Evolutionary conservation across 1,140 invertebrate species (phyloP).

Genomic region (Cyrtorhinus lividipennis): DNA sequence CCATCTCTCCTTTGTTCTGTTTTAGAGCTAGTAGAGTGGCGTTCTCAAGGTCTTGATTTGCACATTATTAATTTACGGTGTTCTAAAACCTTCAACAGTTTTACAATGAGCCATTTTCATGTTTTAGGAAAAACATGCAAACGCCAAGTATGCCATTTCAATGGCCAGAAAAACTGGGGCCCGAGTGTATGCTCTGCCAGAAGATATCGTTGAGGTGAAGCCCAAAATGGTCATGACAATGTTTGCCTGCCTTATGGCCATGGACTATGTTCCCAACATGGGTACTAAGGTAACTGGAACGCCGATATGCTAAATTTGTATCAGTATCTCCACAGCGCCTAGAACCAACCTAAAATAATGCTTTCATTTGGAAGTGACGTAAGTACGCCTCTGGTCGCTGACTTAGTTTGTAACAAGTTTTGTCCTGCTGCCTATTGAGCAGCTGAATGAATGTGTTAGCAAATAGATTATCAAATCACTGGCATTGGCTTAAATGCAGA

Average conservation of each 20-base stretch:
- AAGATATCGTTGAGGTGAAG: constrained; percentile 97
- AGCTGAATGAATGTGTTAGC: background rate
- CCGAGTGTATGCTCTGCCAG: constrained; percentile 93
- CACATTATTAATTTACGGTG: too few relatives aligned
- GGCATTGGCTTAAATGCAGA: too few relatives aligned
- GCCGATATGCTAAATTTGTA: background rate
- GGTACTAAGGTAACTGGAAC: constrained; percentile 31
- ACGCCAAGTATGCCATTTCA: constrained; percentile 97
- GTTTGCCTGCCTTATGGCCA: constrained; percentile 96
- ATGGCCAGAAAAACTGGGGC: constrained; percentile 95
- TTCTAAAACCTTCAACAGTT: too few relatives aligned
- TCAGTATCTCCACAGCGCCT: background rate
- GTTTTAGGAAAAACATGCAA: constrained; percentile 80
- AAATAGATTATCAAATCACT: background rate
- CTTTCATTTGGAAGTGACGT: background rate
- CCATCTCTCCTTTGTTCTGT: too few relatives aligned
- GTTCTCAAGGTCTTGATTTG: too few relatives aligned
- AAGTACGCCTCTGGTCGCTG: background rate
- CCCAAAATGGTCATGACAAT: constrained; percentile 99
- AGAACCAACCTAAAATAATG: background rate
- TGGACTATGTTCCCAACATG: constrained; percentile 84
- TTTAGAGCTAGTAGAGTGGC: too few relatives aligned
- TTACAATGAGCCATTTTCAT: too few relatives aligned
- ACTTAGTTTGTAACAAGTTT: background rate
- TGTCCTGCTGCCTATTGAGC: background rate